Conservation (phyloP, 2,797 vertebrate species). For the Onychomys arenicola region DNA sequence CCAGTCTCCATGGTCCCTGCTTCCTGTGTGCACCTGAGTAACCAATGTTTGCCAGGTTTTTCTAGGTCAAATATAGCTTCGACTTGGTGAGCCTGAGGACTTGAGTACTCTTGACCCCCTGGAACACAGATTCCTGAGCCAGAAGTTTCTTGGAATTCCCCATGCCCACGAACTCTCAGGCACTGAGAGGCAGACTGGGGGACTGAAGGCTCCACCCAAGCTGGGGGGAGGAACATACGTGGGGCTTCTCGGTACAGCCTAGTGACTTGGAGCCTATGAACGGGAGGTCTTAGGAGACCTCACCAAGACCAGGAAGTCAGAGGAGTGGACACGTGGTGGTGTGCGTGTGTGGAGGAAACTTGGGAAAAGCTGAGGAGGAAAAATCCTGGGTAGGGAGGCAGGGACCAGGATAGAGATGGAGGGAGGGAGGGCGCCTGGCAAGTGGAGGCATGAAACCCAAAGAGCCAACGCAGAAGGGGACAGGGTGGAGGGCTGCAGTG, state of each 20-base stretch:
- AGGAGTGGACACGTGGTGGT: background rate
- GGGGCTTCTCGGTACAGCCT: background rate
- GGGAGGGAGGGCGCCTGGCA: background rate
- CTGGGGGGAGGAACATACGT: background rate
- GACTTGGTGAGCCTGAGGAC: background rate
- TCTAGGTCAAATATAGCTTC: background rate
- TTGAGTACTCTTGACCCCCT: background rate
- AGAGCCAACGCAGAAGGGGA: background rate
- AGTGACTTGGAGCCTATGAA: background rate
- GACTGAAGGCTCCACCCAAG: background rate
- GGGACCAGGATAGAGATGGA: background rate
- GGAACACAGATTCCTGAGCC: background rate
- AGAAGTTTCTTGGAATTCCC: background rate
- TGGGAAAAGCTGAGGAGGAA: background rate
- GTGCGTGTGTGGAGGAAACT: no score
- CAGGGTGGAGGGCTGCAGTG: background rate
- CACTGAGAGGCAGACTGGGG: background rate
- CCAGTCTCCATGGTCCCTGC: background rate
- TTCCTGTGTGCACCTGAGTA: background rate
- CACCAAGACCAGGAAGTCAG: background rate
- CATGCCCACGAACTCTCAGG: background rate
- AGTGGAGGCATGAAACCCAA: background rate
- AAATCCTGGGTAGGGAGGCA: background rate
- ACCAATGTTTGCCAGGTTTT: background rate
- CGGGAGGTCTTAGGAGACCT: background rate